A percentile compares a stretch with the other conserved stretches of the same genome.
These are phyloP conservation scores for silkworm (Bombyx mori) DNA, from an alignment of 1,140 invertebrate species.

Conservation along the genomic window ASM3026992v2 NC_085131.1:6271001-6271500, in stretches of 20 bases:
- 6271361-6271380: constrained; percentile 13
- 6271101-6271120: constrained; percentile 37
- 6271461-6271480: constrained; percentile 15
- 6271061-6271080: constrained; percentile 40
- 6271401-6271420: constrained; percentile 26
- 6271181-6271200: background rate
- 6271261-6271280: constrained; percentile 21
- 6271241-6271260: constrained; percentile 25
- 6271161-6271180: too few species aligned
- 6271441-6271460: constrained; percentile 19
- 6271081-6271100: constrained; percentile 37
- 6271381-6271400: constrained; percentile 33
- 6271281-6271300: constrained; percentile 46
- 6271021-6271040: constrained; percentile 38
- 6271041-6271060: constrained; percentile 45
- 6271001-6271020: constrained; percentile 37
- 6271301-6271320: constrained; percentile 39
- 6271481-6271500: too few species aligned
- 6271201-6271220: constrained; percentile 7
- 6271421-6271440: constrained; percentile 21
- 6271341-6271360: constrained; percentile 34
- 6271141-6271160: background rate
- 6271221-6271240: constrained; percentile 18
- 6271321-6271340: constrained; percentile 22
- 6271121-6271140: constrained; percentile 24